These are phyloP conservation scores for Tetramorium bicarinatum DNA, from an alignment of 2,888 invertebrate genomes.

Conservation along the genomic window DNA sequence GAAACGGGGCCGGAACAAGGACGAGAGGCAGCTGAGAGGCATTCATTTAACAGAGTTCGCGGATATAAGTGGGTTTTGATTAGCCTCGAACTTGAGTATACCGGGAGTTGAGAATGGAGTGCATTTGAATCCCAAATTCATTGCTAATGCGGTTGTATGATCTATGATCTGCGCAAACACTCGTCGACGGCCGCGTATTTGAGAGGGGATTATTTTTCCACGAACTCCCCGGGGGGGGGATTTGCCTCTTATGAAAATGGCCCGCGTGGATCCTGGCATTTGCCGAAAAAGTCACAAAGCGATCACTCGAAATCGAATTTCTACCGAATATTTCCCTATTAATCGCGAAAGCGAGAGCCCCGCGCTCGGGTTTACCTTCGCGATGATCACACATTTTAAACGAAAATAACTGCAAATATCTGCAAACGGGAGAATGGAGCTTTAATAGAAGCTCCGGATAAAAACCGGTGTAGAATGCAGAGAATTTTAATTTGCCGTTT, in stretches of 20 bases:
- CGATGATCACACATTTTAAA: background rate
- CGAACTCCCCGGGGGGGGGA: background rate
- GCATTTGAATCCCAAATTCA: conserved; percentile 74
- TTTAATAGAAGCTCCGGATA: background rate
- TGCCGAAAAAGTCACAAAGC: background rate
- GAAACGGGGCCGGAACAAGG: conserved; percentile 20
- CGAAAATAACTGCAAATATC: conserved; percentile 4
- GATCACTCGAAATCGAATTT: conserved; percentile 1
- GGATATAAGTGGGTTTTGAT: conserved; percentile 75
- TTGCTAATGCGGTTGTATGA: conserved; percentile 57
- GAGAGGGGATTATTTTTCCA: conserved; percentile 44
- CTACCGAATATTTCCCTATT: background rate
- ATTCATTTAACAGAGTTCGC: conserved; percentile 72
- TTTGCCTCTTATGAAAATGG: background rate
- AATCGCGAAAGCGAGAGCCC: conserved; percentile 5
- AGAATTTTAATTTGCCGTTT: conserved; percentile 28
- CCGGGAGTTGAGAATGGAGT: conserved; percentile 59
- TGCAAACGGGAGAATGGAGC: background rate
- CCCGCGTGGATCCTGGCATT: background rate
- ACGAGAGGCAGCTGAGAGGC: conserved; percentile 50
- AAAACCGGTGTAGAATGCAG: background rate
- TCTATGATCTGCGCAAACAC: conserved; percentile 60
- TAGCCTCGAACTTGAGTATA: conserved; percentile 70
- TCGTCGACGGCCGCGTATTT: conserved; percentile 41
- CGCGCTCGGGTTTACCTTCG: background rate